Evolutionary conservation across 2,113 vertebrate genomes (phyloP).

Genomic region (Trogon surrucura): DNA sequence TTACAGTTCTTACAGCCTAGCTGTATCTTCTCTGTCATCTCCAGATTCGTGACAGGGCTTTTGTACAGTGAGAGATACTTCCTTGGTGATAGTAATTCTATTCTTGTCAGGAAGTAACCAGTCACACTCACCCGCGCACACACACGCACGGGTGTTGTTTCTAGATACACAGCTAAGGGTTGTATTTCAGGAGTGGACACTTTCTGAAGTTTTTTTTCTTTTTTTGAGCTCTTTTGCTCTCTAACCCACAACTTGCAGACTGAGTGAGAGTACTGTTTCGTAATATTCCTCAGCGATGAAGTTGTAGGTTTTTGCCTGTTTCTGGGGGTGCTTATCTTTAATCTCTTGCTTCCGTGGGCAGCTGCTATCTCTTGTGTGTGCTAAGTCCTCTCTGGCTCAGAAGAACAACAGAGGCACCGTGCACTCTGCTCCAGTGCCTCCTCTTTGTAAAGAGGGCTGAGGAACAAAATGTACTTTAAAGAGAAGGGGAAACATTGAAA

Average conservation of each 20-base stretch:
- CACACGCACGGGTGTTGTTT: not conserved
- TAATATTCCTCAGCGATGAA: not conserved
- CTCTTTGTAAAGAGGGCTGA: not conserved
- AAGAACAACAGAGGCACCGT: not conserved
- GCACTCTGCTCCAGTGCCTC: not conserved
- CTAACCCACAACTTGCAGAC: not conserved
- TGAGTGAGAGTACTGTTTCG: not conserved
- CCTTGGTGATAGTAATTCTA: not conserved
- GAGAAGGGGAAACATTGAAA: not conserved
- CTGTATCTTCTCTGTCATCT: not conserved
- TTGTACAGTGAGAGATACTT: not conserved
- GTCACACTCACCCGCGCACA: fast-evolving
- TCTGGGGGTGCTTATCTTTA: not conserved
- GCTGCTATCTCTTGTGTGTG: not conserved
- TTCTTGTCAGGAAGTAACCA: not conserved
- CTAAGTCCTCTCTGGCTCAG: not conserved
- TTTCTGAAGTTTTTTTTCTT: not conserved
- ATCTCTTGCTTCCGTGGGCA: not conserved
- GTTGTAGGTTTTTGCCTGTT: not conserved
- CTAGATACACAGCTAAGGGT: not conserved
- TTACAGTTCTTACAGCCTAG: not conserved
- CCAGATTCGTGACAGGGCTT: not conserved
- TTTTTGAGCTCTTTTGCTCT: not conserved
- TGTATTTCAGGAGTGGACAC: not conserved
- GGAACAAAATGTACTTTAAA: not conserved